phyloP scores from a whole-genome alignment of 2,113 vertebrate species.

The Alouatta palliata region DNA sequence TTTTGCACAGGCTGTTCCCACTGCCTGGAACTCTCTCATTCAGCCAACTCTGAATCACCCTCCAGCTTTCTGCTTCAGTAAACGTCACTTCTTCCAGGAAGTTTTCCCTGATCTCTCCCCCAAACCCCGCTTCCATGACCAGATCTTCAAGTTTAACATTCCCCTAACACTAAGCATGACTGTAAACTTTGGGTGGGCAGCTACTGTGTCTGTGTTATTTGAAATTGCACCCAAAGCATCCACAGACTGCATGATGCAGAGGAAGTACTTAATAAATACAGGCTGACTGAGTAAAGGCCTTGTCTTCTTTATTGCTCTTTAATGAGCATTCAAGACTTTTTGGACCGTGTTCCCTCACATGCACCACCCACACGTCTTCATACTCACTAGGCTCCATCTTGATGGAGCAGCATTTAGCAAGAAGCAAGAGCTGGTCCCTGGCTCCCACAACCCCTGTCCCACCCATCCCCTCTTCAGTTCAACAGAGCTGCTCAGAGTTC shows the following conservation, averaged over 20 bases:
- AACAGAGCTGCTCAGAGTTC: not conserved
- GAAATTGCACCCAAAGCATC: not conserved
- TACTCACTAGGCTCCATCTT: not conserved
- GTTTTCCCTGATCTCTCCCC: not conserved
- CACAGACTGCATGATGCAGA: not conserved
- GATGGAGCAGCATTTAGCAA: fast-evolving
- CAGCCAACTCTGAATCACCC: not conserved
- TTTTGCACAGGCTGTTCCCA: fast-evolving
- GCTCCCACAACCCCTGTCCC: no score
- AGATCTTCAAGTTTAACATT: not conserved
- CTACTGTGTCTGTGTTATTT: not conserved
- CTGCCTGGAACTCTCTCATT: not conserved
- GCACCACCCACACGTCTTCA: not conserved
- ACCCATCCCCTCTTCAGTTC: not conserved
- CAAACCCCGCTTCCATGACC: not conserved
- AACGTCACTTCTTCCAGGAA: not conserved
- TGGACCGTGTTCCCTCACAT: no score
- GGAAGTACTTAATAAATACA: not conserved
- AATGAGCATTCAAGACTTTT: not conserved
- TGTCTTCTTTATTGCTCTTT: not conserved
- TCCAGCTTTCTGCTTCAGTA: not conserved
- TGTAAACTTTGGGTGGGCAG: not conserved
- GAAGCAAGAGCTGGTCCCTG: not conserved
- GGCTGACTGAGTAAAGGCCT: not conserved
- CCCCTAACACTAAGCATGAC: not conserved